These are phyloP conservation scores for Ceratoteleas bidentatus DNA, from an alignment of 1,140 invertebrate genomes.

Conservation along the genomic window DNA sequence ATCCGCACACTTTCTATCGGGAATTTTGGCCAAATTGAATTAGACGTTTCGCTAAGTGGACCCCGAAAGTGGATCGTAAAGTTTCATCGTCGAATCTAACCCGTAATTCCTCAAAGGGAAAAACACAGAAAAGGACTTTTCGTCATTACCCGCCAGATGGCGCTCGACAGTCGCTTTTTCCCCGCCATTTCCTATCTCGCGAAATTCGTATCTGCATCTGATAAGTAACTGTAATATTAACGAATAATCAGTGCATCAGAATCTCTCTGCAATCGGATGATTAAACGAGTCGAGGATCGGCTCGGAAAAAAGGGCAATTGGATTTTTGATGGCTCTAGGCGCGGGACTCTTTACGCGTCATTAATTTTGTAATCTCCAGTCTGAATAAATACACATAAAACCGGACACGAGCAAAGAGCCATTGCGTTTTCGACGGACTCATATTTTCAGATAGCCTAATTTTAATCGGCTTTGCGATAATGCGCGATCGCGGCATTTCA, in stretches of 20 bases:
- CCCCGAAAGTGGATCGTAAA: constrained; percentile 32
- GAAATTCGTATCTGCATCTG: constrained; percentile 47
- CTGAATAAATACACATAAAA: constrained; percentile 57
- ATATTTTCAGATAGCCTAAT: constrained; percentile 27
- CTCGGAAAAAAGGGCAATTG: constrained; percentile 39
- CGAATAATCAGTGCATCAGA: constrained; percentile 37
- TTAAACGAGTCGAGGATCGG: constrained; percentile 44
- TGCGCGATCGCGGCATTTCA: constrained; percentile 8
- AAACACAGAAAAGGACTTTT: constrained; percentile 7
- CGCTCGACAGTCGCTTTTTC: neutral
- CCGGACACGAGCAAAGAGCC: constrained; percentile 41
- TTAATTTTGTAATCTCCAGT: constrained; percentile 60
- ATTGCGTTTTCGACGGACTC: neutral
- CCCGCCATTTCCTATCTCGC: constrained; percentile 24
- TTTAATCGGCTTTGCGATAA: constrained; percentile 7
- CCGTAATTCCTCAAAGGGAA: constrained; percentile 8
- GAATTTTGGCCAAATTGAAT: constrained; percentile 40
- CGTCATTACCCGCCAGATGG: neutral
- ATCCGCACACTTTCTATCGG: constrained; percentile 23
- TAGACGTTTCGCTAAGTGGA: constrained; percentile 19
- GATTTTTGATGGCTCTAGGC: constrained; percentile 60
- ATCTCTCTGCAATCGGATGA: constrained; percentile 57
- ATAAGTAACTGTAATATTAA: constrained; percentile 54
- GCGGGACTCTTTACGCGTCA: constrained; percentile 60
- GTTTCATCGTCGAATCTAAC: neutral